Evolutionary conservation across 2,888 invertebrate species (phyloP), one percentile per base, ranked within the genome.

Genomic region (Lottia gigantea): DNA sequence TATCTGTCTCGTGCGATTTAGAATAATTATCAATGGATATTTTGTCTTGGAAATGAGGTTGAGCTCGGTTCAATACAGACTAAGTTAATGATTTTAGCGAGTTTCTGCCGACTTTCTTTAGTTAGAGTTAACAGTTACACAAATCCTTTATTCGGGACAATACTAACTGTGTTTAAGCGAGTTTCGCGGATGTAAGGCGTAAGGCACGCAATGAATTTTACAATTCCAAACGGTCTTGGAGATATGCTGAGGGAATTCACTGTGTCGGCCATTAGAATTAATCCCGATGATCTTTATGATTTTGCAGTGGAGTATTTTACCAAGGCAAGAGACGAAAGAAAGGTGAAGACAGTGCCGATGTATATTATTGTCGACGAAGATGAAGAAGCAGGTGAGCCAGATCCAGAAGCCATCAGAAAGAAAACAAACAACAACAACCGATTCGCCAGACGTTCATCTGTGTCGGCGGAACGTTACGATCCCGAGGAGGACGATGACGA

Each of bases 331-430:
- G 86, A 86, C 67, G 82, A 78, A 64, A 78, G 81, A n/a, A 74
- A 77, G 12, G 81, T 83, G 2, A 83, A 84, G 65, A 70, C 80
- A 4, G 82, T 87, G 12, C 88, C 88, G 16, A 87, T 88, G 86
- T 88, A 88, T 75, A 85, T 88, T 12, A 85, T 88, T n/a, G 87
- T 87, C 7, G 86, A 86, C 71, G 82, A 84, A 66, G 87, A 87
- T 64, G 83, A 84, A 31, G 84, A 85, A 14, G 86, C 84, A 6
- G 78, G 81, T 1, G 87, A 88, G 74, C 87, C 87, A 15, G 87
- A 87, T 65, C 81, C 81, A 19, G 82, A 77, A 26, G 73, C 70
- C 11, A 80, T 88, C 66, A 83, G 82, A 70, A 86, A 85, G 6
- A 87, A 74, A 68, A 68, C 67, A 1, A 19, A 25, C 49, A 72